Evolutionary conservation across 2,797 vertebrate species (phyloP), one percentile per base, ranked within the genome.

Genomic region (Salmo trutta): DNA sequence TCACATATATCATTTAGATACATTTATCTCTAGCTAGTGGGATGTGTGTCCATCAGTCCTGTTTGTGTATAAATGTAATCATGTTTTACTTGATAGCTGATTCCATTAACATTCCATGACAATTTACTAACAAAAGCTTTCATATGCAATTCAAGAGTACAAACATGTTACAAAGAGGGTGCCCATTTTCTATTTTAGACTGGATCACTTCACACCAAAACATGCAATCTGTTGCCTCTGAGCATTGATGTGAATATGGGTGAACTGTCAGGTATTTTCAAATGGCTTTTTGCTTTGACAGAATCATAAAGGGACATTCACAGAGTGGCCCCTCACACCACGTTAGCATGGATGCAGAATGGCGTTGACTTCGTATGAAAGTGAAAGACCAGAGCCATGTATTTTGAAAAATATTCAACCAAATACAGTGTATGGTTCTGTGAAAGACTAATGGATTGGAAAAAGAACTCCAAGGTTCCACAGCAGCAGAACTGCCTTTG

Each of bases 1-100:
- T 90, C 90, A 88, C 84, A 86, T 85, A 80, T 90, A 89, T 89
- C 76, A 83, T 87, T 89, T 89, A 31, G 51, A n/a, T 70, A 79
- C 85, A 75, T 68, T 76, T 71, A 24, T 41, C 64, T 69, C 71
- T 59, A 27, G 29, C 73, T 69, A 70, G 65, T 47, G 64, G 16
- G 67, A 73, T 41, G 68, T 51, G 41, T 47, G 56, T 64, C 56
- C 29, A 27, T 74, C 59, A 65, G 2, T n/a, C 62, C 27, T 17
- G 5, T 59, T 59, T 65, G 33, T 15, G 14, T 17, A 65, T 4
- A 41, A 47, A 27, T 21, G 6, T 41, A 24, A 15, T 47, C 33
- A 7, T 19, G 62, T 64, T 62, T 41, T 36, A 62, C 41, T n/a
- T 64, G 33, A 21, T 24, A 21, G 15, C 33, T 21, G 12, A 19